Base-by-base conservation (phyloP, 2,797 vertebrate genomes). In the Hydrophis major region DNA sequence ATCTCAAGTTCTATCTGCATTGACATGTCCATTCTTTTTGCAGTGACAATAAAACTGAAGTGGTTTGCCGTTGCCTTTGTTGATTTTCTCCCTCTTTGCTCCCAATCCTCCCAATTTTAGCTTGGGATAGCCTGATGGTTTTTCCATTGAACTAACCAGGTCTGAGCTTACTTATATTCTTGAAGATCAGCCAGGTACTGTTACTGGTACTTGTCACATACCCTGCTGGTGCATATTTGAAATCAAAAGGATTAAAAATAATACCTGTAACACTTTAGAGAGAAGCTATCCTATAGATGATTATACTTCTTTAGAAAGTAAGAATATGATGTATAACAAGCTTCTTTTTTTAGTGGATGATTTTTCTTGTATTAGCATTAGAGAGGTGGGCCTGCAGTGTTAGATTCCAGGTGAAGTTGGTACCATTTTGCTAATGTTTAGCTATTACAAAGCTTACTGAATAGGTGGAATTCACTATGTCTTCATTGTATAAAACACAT, bases 221-320 rank as follows among this genome's bases (percentile, higher is more conserved):
- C 28, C 28, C 27, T 47, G 47, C 47, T 47, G 47, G 47, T 66
- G 63, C 27, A n/a, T 4, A 66, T 66, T 66, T 66, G 63, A 61
- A 89, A 63, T 47, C 14, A 8, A 37, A 61, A 63, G 6, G 2
- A 16, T 28, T 25, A 88, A 88, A 42, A 55, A 12, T 66, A 66
- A 66, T n/a, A 42, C 14, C 20, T 25, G 42, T 28, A 61, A 99
- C 97, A 98, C 98, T 2, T 97, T 97, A 89, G 99, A 99, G 96
- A 97, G 96, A 94, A 98, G 98, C 98, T 99, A 99, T 97, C 98
- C 97, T 0, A 98, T 99, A 89, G 99, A 99, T 0, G 98, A 99
- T 96, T 98, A 98, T 0, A 96, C 97, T 0, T 96, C 50, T 97
- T 99, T 91, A 96, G 96, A 0, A 98, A 98, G 93, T 99, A 69